A percentile compares a stretch with the other conserved stretches of the same genome.
Conservation (phyloP, 2,113 vertebrate species). For the Micromys minutus region DNA sequence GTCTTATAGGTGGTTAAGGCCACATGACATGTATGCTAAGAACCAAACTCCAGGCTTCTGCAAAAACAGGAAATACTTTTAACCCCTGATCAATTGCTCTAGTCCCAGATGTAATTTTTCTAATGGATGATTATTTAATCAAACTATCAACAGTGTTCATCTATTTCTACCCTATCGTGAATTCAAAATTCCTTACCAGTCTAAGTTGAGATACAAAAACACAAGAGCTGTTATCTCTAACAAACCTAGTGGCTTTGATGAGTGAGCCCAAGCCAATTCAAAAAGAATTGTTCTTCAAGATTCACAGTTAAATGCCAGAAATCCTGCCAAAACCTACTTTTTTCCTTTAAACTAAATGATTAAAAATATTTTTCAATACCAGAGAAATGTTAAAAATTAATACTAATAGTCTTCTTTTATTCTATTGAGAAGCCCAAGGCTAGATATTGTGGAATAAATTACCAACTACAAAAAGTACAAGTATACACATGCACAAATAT, state of each 20-base stretch:
- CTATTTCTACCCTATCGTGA: slow-evolving; percentile 9
- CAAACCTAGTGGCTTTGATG: slow-evolving; percentile 45
- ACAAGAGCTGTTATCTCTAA: slow-evolving; percentile 43
- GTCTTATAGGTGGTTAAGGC: neutral
- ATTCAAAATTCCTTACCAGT: slow-evolving; percentile 51
- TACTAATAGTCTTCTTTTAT: slow-evolving; percentile 36
- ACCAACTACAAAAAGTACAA: slow-evolving; percentile 22
- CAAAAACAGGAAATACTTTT: neutral
- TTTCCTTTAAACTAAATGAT: neutral
- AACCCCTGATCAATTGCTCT: neutral
- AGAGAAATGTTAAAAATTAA: slow-evolving; percentile 36
- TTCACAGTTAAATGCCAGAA: slow-evolving; percentile 42
- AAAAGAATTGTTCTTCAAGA: neutral
- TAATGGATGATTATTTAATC: neutral
- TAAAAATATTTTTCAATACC: slow-evolving; percentile 42
- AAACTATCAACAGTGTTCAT: slow-evolving; percentile 39
- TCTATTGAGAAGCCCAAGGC: neutral
- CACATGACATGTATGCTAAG: neutral
- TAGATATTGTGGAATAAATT: slow-evolving; percentile 7
- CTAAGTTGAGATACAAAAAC: slow-evolving; percentile 40
- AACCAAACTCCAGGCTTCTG: neutral
- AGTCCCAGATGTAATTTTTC: neutral
- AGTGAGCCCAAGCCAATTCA: slow-evolving; percentile 33
- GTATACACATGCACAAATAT: neutral
- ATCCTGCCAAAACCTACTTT: slow-evolving; percentile 44